Base-by-base conservation (phyloP, 2,888 invertebrate species). In the Drosophila anomalipes region DNA sequence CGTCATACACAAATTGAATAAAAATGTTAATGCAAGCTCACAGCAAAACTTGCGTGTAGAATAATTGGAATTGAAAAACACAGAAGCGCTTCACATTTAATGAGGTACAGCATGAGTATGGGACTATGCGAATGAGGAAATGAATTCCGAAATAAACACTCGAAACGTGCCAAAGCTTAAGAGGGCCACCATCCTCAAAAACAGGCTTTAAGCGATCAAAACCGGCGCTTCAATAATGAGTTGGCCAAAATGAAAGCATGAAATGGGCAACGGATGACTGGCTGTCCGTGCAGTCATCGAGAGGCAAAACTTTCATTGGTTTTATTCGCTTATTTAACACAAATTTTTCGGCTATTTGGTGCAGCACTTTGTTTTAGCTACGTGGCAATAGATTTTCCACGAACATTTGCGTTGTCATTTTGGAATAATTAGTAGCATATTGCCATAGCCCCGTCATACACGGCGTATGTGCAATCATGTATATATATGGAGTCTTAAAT, bases 251-350 rank as follows among this genome's bases (percentile, higher is more conserved):
- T 32, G 39, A 68, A 70, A 56, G 67, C 70, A 52, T 70, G 59
- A 77, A 86, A 74, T 80, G 79, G 73, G 33, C 66, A 69, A 51
- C 39, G 49, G 60, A 60, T 54, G 54, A 39, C 10, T 16, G 30
- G 19, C 28, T 44, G 54, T n/a, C 53, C 65, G n/a, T 53, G 49
- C 85, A 63, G 61, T 66, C 57, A 53, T 49, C 66, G 78, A 90
- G 85, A 85, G 83, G 78, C 74, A 54, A 71, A 82, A 87, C 67
- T 85, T 88, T 80, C 86, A 78, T 73, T 80, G 82, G 74, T 88
- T 82, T 90, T 78, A 90, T 85, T 58, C 85, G 90, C 88, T 85
- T 87, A 86, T 86, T 86, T 89, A 89, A 87, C 85, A 86, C 85
- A 82, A 30, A 87, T 87, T 88, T 84, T 77, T 77, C 77, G 88